Evolutionary conservation across 2,888 invertebrate species (phyloP), one percentile per base, ranked within the genome.

Genomic region (Hartigia nigra): DNA sequence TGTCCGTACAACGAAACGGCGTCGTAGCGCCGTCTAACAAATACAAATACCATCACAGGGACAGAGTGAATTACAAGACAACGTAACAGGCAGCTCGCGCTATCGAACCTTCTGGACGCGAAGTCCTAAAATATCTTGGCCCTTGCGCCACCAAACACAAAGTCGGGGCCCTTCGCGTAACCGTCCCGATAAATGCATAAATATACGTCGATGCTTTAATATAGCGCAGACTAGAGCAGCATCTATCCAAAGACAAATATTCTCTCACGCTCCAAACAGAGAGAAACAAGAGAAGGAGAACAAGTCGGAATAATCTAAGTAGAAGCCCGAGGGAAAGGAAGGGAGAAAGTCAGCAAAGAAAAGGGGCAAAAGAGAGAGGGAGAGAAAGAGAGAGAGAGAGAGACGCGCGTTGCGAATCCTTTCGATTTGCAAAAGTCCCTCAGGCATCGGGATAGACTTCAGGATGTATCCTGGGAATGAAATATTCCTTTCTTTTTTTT

Each of bases 1-100:
- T 74, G 37, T 32, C 74, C 69, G 78, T 75, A 34, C 36, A 37
- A 70, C 76, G 76, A 72, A 84, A 84, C 74, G 78, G 69, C 31
- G 76, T 87, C 72, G 31, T 72, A 31, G 72, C 31, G 31, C 72
- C 72, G 32, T 32, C 31, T 3, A 12, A 78, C 75, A 39, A 39
- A 72, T 70, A 70, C 31, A 76, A 76, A 72, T 14, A 34, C 76
- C 31, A 70, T 5, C 76, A 14, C 12, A 74, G 55, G 76, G 74
- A 72, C 70, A 76, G 72, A 74, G 76, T 74, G 74, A 72, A 79
- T 79, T 78, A 78, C 74, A 74, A 76, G 74, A 74, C 78, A 74
- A 76, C 78, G 78, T 78, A 75, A 79, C 76, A 3, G 78, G 78
- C 76, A 55, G 39, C 39, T 14, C 70, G 70, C 76, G 74, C 76